phyloP scores from a whole-genome alignment of 2,113 vertebrate genomes.

The Cynocephalus volans region DNA sequence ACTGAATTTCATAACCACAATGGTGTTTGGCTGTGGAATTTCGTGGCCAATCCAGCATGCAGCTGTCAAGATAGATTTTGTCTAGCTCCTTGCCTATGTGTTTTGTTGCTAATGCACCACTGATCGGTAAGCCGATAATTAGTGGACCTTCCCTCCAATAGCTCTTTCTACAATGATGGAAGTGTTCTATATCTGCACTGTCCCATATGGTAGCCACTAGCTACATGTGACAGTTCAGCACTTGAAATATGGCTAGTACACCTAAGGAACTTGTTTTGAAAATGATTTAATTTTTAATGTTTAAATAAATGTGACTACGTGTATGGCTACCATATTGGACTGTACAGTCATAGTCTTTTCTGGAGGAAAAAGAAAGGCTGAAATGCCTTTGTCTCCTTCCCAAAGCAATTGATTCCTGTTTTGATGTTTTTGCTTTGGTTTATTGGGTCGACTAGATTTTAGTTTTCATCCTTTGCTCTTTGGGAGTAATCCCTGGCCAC shows the following conservation, averaged over 20 bases:
- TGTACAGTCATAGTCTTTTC: neutral
- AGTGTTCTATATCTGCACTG: neutral
- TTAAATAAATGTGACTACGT: neutral
- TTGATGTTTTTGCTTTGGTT: neutral
- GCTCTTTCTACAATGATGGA: neutral
- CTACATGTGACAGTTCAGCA: neutral
- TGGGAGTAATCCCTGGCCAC: conserved; percentile 19
- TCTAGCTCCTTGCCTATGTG: neutral
- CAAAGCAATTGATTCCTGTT: neutral
- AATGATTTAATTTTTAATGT: neutral
- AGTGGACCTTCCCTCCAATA: neutral
- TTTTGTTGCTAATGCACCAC: conserved; percentile 52
- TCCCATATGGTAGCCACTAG: neutral
- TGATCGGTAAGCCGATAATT: conserved; percentile 52
- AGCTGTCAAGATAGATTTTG: neutral
- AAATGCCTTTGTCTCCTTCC: neutral
- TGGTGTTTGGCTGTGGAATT: neutral
- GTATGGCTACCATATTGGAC: neutral
- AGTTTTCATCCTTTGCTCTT: conserved; percentile 36
- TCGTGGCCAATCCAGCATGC: neutral
- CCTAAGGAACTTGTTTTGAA: neutral
- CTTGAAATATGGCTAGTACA: neutral
- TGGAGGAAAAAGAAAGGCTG: neutral
- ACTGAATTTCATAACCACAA: conserved; percentile 2
- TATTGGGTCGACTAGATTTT: neutral